Base-by-base conservation (phyloP, 2,113 vertebrate species). In the Brachyhypopomus gauderio region DNA sequence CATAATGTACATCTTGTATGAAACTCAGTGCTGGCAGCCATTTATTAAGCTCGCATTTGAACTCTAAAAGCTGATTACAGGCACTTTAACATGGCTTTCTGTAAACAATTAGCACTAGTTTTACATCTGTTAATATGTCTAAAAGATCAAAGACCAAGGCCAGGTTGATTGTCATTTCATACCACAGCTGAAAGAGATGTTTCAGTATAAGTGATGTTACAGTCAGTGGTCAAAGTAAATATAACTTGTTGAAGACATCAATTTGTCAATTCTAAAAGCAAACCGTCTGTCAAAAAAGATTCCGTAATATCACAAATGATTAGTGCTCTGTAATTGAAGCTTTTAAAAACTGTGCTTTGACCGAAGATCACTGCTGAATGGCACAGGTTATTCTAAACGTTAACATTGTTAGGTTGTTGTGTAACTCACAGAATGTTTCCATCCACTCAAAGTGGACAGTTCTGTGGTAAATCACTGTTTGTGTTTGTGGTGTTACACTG, bases 271-370 rank as follows among this genome's bases (percentile, higher is more conserved):
- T 9, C 1, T 22, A 3, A 34, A 11, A 34, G 55, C 67, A 3
- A 23, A n/a, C n/a, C n/a, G 34, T 23, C 64, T 22, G 16, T 78
- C 30, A 67, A 38, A 70, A 36, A 52, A 52, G 45, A 41, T 36
- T 75, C 4, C 19, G 59, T 38, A 59, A 38, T 38, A 59, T 59
- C 19, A 4, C 27, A 75, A 41, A 7, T 23, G n/a, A 19, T 38
- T n/a, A n/a, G 5, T 30, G 12, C 12, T 27, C 41, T 38, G n/a
- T n/a, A 4, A 12, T 63, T 25, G 52, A 22, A 66, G 25, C 45
- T 75, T 79, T 56, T 41, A 17, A 72, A 66, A 66, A 71, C 34
- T 60, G 22, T 60, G 22, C 41, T 38, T 77, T 77, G 67, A 78
- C 22, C 36, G 76, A 83, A 73, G 76, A 27, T 16, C 30, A 55